Evolutionary conservation across 2,797 vertebrate species (phyloP).

Genomic region (Distichodus sexfasciatus): DNA sequence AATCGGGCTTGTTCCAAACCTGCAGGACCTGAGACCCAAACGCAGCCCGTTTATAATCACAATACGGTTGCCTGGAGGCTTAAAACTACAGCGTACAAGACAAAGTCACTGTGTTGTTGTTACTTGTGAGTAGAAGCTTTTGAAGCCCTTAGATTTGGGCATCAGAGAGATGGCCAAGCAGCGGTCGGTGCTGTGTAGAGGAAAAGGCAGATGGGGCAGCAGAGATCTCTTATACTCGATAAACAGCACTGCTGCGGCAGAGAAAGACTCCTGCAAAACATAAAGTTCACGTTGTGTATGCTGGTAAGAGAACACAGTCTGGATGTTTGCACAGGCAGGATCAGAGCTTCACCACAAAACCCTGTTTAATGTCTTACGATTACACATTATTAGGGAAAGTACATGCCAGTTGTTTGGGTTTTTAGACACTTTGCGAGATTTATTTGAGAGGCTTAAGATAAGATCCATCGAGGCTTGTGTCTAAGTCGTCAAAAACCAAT

Average conservation of each 20-base stretch:
- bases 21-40: slow-evolving; percentile 81
- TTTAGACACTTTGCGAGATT: too few relatives aligned
- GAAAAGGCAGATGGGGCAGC: slow-evolving; percentile 84
- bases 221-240: slow-evolving; percentile 81
- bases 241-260: slow-evolving; percentile 79
- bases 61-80: neutral
- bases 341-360: too few relatives aligned
- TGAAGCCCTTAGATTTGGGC: slow-evolving; percentile 85
- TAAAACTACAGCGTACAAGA: neutral
- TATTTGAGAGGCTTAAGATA: too few relatives aligned
- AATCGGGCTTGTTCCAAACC: slow-evolving; percentile 78
- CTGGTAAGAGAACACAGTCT: too few relatives aligned
- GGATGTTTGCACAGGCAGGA: too few relatives aligned
- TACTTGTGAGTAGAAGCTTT: slow-evolving; percentile 68
- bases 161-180: slow-evolving; percentile 85
- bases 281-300: too few relatives aligned
- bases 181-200: slow-evolving; percentile 76
- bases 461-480: too few relatives aligned
- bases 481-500: too few relatives aligned
- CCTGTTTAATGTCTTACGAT: too few relatives aligned
- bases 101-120: neutral
- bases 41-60: slow-evolving; percentile 20
- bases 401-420: too few relatives aligned
- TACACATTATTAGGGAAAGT: too few relatives aligned
- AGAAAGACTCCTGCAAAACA: slow-evolving; percentile 77